phyloP scores from a whole-genome alignment of 2,888 invertebrate genomes.

The Agriopis aurantiaria region DNA sequence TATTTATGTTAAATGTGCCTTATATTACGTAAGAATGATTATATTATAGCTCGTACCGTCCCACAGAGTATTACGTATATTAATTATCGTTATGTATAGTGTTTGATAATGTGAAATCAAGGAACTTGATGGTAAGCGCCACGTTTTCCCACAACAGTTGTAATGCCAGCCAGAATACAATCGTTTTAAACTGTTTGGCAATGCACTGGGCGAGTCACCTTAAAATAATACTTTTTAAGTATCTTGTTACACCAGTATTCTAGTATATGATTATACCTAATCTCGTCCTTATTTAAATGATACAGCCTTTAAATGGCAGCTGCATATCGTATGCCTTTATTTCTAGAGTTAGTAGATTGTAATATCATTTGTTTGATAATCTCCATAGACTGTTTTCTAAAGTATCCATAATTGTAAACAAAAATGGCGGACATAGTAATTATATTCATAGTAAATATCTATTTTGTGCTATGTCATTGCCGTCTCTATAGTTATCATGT shows the following conservation, averaged over 20 bases:
- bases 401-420: neutral
- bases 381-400: neutral
- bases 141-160: neutral
- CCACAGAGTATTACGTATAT: neutral
- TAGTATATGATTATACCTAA: neutral
- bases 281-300: neutral
- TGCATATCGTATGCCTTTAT: slow-evolving; percentile 22
- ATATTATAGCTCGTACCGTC: neutral
- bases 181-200: neutral
- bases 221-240: neutral
- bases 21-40: neutral
- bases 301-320: slow-evolving; percentile 17
- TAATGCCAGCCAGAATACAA: neutral
- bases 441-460: too few species aligned
- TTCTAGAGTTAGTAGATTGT: slow-evolving; percentile 3
- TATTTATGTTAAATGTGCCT: neutral
- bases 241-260: slow-evolving; percentile 1
- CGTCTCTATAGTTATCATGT: neutral
- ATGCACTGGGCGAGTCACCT: neutral
- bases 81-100: neutral
- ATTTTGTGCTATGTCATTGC: neutral
- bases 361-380: neutral
- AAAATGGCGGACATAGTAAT: neutral
- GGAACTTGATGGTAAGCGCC: neutral
- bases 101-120: neutral